These are phyloP conservation scores for Felis chaus DNA, from an alignment of 2,113 vertebrate species.

Conservation along the genomic window DNA sequence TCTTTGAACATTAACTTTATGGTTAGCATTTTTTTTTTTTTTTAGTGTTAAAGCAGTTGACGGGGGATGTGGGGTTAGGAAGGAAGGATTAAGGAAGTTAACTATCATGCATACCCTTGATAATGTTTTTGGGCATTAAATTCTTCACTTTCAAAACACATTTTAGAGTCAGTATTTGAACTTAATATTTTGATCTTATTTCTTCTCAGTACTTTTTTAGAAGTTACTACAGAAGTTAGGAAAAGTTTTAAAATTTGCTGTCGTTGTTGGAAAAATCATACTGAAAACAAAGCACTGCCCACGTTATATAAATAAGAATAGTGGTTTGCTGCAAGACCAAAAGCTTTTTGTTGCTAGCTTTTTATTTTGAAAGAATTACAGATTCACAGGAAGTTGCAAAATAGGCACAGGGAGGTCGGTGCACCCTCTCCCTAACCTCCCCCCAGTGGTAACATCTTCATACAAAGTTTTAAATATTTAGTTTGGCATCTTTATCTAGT, in stretches of 20 bases:
- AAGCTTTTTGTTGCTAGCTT: not conserved
- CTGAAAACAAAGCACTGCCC: not conserved
- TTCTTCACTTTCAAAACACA: not conserved
- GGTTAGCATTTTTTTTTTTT: not conserved
- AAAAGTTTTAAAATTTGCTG: not conserved
- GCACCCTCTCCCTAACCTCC: too few relatives aligned
- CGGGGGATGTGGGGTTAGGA: not conserved
- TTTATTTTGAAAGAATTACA: slow-evolving; percentile 19
- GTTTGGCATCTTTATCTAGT: not conserved
- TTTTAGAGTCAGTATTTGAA: not conserved
- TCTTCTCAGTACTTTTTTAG: not conserved
- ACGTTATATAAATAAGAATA: not conserved
- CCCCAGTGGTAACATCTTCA: not conserved
- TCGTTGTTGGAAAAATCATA: not conserved
- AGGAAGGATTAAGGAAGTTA: not conserved
- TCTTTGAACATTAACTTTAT: not conserved
- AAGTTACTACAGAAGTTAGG: not conserved
- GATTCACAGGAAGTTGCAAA: not conserved
- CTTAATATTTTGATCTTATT: not conserved
- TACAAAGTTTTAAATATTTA: not conserved
- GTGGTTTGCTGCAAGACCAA: not conserved
- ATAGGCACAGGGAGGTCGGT: not conserved
- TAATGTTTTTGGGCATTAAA: not conserved
- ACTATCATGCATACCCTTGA: rapidly evolving
- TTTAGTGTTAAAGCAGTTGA: not conserved